Conservation (phyloP, 1,140 invertebrate genomes). For the Meloidogyne exigua region DNA sequence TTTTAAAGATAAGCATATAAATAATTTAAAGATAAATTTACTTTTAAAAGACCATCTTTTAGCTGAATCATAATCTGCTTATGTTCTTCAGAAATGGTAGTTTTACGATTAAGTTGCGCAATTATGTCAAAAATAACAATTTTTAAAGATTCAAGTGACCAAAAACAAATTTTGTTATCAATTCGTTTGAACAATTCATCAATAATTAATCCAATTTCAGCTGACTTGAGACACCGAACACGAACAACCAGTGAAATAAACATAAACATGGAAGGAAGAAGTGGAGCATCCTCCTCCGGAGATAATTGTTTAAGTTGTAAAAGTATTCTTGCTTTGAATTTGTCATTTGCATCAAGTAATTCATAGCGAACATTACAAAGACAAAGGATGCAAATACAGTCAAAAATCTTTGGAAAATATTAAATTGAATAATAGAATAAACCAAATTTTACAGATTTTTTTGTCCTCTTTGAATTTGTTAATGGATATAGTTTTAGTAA, state of each 20-base stretch:
- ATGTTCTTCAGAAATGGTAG: not conserved
- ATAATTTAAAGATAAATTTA: not conserved
- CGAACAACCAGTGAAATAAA: conserved; percentile 26
- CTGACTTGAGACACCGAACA: conserved; percentile 24
- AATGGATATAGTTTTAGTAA: conserved; percentile 39
- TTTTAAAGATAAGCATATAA: no score
- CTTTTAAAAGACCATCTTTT: not conserved
- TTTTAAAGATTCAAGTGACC: conserved; percentile 30
- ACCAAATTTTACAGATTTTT: conserved; percentile 9
- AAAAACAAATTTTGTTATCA: conserved; percentile 26
- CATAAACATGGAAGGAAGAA: conserved; percentile 29
- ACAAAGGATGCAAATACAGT: conserved; percentile 12
- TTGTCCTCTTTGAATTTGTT: conserved; percentile 31
- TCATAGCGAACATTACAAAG: conserved; percentile 31
- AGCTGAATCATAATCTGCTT: not conserved
- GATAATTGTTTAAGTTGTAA: conserved; percentile 29
- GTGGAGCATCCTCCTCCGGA: conserved; percentile 24
- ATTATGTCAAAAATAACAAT: conserved; percentile 29
- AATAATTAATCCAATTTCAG: conserved; percentile 18
- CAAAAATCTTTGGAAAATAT: conserved; percentile 18
- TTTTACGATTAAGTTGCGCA: not conserved
- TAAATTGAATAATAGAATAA: not conserved
- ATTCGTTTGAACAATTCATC: conserved; percentile 21
- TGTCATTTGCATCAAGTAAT: conserved; percentile 33
- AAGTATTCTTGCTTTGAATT: conserved; percentile 27